Evolutionary conservation across 1,140 invertebrate species (phyloP).

Genomic region (Bathynomus jamesi): DNA sequence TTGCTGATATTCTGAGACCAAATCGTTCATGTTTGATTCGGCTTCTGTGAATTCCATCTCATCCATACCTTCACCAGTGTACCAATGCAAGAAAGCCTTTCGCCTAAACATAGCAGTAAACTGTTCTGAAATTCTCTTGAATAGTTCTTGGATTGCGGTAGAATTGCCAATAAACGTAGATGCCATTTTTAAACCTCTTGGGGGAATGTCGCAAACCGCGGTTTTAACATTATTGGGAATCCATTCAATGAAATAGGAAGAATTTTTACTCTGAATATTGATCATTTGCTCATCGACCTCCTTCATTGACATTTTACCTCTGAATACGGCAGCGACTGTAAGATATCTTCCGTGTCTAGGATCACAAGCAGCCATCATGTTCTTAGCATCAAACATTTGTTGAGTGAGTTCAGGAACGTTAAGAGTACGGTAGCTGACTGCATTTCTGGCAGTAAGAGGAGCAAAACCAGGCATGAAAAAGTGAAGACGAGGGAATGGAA

Average conservation of each 20-base stretch:
- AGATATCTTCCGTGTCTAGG: slow-evolving; percentile 57
- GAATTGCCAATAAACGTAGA: slow-evolving; percentile 51
- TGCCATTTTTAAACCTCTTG: slow-evolving; percentile 51
- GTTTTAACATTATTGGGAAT: slow-evolving; percentile 60
- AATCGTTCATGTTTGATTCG: slow-evolving; percentile 58
- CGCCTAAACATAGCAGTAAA: slow-evolving; percentile 52
- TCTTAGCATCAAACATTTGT: slow-evolving; percentile 64
- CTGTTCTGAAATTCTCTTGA: slow-evolving; percentile 72
- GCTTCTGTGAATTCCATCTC: slow-evolving; percentile 76
- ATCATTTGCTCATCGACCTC: slow-evolving; percentile 57
- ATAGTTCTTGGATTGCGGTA: slow-evolving; percentile 60
- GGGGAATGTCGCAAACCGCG: slow-evolving; percentile 55
- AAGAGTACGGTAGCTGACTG: slow-evolving; percentile 49
- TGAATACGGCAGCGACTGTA: slow-evolving; percentile 60
- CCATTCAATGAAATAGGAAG: slow-evolving; percentile 59
- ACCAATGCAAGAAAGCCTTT: slow-evolving; percentile 66
- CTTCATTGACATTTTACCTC: slow-evolving; percentile 53
- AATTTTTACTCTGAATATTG: slow-evolving; percentile 56
- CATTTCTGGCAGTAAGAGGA: slow-evolving; percentile 57
- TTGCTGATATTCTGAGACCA: slow-evolving; percentile 88
- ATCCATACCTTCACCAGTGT: slow-evolving; percentile 76
- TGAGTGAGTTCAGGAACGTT: slow-evolving; percentile 53
- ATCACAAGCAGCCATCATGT: slow-evolving; percentile 68
- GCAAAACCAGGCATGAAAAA: slow-evolving; percentile 76
- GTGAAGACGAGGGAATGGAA: slow-evolving; percentile 64